Base-by-base conservation (phyloP, 2,797 vertebrate genomes). In the Lophotriccus pileatus region DNA sequence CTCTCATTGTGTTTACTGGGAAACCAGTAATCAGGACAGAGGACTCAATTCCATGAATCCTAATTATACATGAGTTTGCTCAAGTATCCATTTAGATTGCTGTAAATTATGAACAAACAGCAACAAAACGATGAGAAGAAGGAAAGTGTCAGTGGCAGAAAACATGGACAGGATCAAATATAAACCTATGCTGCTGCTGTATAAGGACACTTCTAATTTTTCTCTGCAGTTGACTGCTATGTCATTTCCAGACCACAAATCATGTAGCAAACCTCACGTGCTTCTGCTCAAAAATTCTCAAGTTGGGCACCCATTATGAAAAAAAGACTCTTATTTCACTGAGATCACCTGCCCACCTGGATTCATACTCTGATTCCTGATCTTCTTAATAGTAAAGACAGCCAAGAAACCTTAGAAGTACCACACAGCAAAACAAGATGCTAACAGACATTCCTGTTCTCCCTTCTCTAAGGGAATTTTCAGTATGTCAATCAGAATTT, bases 1-100 rank as follows among this genome's bases (percentile, higher is more conserved):
- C 37, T 83, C 36, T 91, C 79, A 87, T 93, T 96, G 94, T 95
- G 39, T 70, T 85, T 87, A 77, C 87, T 83, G 68, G 72, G 92
- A 92, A 95, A 89, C 69, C 39, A 95, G 84, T 44, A 77, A 74
- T 58, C 78, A 34, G 81, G 49, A 85, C 15, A 85, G 44, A 91
- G 25, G 81, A 36, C 68, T 64, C 56, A 60, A 14, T 60, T 95
- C 93, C 27, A 56, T 60, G 89, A 89, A 75, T 94, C 49, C 75
- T 46, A 74, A 80, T 64, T 52, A 46, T 13, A 70, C 9, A 32
- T 17, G 9, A 70, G 66, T 87, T 87, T 87, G 41, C 44, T 87
- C 28, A 22, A 89, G 28, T 46, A 74, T 66, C 59, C 34, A 34
- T 84, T 90, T 56, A 82, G 37, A 79, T 11, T 76, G 41, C 15